Evolutionary conservation across 2,113 vertebrate genomes (phyloP), one percentile per base, ranked within the genome.

Genomic region (Caranx melampygus): DNA sequence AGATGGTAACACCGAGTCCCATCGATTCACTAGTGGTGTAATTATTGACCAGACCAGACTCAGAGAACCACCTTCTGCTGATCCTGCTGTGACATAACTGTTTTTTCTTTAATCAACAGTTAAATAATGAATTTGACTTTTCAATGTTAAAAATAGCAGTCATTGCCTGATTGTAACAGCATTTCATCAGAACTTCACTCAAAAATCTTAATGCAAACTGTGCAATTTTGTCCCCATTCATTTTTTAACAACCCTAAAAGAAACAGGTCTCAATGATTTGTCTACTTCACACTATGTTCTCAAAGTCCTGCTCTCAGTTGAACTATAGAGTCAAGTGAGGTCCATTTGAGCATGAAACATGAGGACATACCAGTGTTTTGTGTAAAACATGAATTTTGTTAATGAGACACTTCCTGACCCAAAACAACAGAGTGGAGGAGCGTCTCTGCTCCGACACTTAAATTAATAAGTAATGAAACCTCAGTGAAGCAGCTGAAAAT

Each of bases 41-140:
- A 95, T 95, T 87, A 95, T 95, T 95, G 82, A 95, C 92, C 54
- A 44, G 75, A 81, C 15, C 51, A 59, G 63, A 71, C 52, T 60
- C n/a, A 52, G 4, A 51, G 62, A 63, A 40, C 45, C 72, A 66
- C 58, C n/a, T 44, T 76, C 47, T 49, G 4, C 11, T 69, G 68
- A 55, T 67, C 52, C 13, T 72, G 81, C 68, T 58, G 10, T 69
- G 72, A 81, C 64, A 82, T 42, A 72, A 80, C 54, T 40, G 15
- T n/a, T 61, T 2, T 5, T 58, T 5, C 33, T 5, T 35, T 40
- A 16, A 55, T 42, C 5, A 52, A 78, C 3, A 21, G 34, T n/a
- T 11, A 57, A 61, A 61, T 2, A 55, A 54, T 40, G 31, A 67
- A 68, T 2, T 9, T 0, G 0, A 31, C 13, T 3, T 61, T 12